Percentiles rank a stretch among this genome's conserved stretches.
phyloP scores from a whole-genome alignment of 2,797 vertebrate species.

The Lateolabrax maculatus region DNA sequence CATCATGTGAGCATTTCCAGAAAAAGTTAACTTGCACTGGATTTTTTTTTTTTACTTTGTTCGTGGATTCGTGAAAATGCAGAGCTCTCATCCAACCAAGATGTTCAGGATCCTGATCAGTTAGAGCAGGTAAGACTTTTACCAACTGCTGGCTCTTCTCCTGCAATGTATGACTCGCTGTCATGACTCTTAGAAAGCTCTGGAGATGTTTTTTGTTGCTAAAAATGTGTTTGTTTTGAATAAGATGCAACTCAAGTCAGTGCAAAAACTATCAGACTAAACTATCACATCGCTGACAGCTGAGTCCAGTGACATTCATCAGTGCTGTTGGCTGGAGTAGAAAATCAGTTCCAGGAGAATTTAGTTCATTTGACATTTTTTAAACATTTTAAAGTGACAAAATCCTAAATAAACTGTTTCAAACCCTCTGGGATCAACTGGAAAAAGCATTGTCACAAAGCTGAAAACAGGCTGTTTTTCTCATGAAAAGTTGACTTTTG shows the following conservation, averaged over 20 bases:
- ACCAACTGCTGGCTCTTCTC: too few species aligned
- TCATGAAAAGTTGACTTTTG: too few species aligned
- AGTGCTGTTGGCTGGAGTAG: background rate
- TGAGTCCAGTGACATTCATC: background rate
- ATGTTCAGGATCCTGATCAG: background rate
- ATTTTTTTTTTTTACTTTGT: background rate
- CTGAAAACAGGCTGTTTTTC: too few species aligned
- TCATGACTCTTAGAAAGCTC: too few species aligned
- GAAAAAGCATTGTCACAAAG: too few species aligned
- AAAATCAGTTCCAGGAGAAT: background rate
- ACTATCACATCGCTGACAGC: too few species aligned
- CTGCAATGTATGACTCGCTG: too few species aligned
- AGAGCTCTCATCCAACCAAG: background rate
- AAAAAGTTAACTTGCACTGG: background rate
- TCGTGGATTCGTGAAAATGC: background rate
- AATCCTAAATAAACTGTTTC: too few species aligned
- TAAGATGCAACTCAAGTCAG: background rate
- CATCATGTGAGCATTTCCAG: background rate
- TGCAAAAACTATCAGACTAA: too few species aligned
- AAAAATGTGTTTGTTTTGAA: too few species aligned
- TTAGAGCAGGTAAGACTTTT: conserved; percentile 32
- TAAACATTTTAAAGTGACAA: background rate
- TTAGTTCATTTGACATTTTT: background rate
- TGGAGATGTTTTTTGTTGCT: too few species aligned
- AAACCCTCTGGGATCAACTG: too few species aligned